Percentiles rank a stretch among this genome's conserved stretches.
phyloP scores from a whole-genome alignment of 2,888 invertebrate species.

The Agrochola macilenta region DNA sequence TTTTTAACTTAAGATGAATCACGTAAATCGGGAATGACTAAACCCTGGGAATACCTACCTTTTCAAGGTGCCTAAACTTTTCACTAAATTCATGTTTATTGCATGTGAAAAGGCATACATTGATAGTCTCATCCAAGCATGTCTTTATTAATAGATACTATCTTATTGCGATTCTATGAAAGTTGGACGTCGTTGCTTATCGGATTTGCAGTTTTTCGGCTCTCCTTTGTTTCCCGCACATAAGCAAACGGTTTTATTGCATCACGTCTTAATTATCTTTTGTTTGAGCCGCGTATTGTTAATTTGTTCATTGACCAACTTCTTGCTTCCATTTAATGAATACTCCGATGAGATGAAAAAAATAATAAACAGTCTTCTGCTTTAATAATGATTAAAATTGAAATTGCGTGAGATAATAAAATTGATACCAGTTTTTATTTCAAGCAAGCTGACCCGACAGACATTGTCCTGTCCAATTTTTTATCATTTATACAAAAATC shows the following conservation, averaged over 20 bases:
- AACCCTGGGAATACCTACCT: constrained; percentile 26
- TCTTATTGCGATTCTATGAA: constrained; percentile 46
- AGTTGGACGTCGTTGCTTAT: constrained; percentile 53
- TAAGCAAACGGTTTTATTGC: constrained; percentile 67
- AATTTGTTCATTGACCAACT: constrained; percentile 82
- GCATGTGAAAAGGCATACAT: background rate
- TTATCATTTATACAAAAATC: background rate
- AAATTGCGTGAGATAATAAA: background rate
- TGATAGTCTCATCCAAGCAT: background rate
- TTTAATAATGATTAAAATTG: too few species aligned
- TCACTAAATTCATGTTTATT: background rate
- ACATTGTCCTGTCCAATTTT: background rate
- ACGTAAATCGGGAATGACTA: constrained; percentile 47
- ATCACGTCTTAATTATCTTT: constrained; percentile 78
- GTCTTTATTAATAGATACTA: constrained; percentile 10
- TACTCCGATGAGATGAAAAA: constrained; percentile 47
- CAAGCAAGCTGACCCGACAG: background rate
- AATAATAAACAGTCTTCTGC: constrained; percentile 33
- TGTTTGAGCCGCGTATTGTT: constrained; percentile 80
- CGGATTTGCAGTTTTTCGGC: constrained; percentile 63
- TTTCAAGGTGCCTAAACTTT: background rate
- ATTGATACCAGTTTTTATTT: background rate
- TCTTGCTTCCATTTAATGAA: constrained; percentile 70
- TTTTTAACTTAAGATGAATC: constrained; percentile 36
- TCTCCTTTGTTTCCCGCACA: constrained; percentile 65